A percentile compares a stretch with the other conserved stretches of the same genome.
Conservation (phyloP, 92 coral and sea anemone species). For the Chrysogorgia sp. region DNA sequence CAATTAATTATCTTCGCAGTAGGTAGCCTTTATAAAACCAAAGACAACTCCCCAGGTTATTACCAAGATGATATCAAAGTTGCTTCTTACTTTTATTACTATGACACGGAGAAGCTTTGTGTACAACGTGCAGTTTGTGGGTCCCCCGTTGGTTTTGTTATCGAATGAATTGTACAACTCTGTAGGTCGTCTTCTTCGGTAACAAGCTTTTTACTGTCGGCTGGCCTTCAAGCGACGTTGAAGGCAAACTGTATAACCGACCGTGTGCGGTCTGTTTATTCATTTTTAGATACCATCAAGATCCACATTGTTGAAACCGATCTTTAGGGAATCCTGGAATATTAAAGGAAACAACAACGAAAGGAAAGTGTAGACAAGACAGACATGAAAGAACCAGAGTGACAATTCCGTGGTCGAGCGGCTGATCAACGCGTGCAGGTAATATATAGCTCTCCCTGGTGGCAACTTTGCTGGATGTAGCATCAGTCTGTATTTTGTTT, state of each 20-base stretch:
- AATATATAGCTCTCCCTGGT: constrained; percentile 8
- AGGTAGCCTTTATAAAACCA: neutral
- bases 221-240: no score
- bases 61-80: constrained; percentile 15
- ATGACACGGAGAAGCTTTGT: neutral
- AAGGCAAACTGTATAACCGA: neutral
- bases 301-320: neutral
- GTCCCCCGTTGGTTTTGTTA: constrained; percentile 23
- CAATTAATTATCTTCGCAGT: constrained; percentile 1
- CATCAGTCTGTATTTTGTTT: neutral
- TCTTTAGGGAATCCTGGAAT: neutral
- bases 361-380: neutral
- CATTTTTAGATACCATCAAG: constrained; percentile 7
- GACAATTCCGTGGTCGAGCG: neutral
- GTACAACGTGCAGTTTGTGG: neutral
- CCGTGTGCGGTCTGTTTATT: constrained; percentile 7
- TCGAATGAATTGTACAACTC: constrained; percentile 1
- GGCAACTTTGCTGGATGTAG: constrained; percentile 12
- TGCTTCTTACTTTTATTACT: constrained; percentile 3
- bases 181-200: neutral
- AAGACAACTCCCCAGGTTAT: neutral
- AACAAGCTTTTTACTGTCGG: neutral
- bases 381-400: neutral
- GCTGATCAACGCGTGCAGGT: neutral
- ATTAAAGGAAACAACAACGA: neutral